Percentiles rank a stretch among this genome's conserved stretches.
Evolutionary conservation across 2,888 invertebrate species (phyloP).

Genomic region (Sialis lutaria): DNA sequence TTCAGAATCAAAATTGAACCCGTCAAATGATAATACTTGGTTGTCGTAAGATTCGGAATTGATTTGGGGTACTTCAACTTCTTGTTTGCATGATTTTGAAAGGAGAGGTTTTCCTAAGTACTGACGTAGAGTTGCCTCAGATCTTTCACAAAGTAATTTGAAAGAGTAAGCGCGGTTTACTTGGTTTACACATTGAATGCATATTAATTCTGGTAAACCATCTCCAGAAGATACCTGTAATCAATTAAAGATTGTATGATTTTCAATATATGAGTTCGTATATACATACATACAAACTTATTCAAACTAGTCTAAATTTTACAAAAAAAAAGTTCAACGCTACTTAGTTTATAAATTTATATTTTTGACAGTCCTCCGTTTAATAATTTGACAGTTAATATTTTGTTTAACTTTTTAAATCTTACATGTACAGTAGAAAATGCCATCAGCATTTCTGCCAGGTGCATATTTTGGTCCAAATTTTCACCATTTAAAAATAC

Average conservation of each 20-base stretch:
- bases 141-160: constrained; percentile 28
- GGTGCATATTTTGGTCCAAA: constrained; percentile 21
- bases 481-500: constrained; percentile 25
- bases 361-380: background rate
- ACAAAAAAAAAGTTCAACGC: background rate
- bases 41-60: constrained; percentile 15
- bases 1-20: constrained; percentile 19
- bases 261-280: too few relatives aligned
- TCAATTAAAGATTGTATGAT: background rate
- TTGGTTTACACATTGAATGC: constrained; percentile 28
- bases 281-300: too few relatives aligned
- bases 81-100: constrained; percentile 15
- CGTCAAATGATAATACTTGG: constrained; percentile 17
- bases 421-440: constrained; percentile 26
- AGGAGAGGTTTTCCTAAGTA: constrained; percentile 23
- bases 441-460: constrained; percentile 29
- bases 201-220: constrained; percentile 27
- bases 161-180: constrained; percentile 28
- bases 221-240: constrained; percentile 26
- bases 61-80: constrained; percentile 12
- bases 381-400: background rate
- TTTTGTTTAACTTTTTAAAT: background rate
- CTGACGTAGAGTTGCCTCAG: constrained; percentile 24
- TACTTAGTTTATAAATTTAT: background rate
- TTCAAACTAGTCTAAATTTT: too few relatives aligned